Percentiles rank a stretch among this genome's conserved stretches.
phyloP scores from a whole-genome alignment of 2,113 vertebrate genomes.

The Platanista minor region DNA sequence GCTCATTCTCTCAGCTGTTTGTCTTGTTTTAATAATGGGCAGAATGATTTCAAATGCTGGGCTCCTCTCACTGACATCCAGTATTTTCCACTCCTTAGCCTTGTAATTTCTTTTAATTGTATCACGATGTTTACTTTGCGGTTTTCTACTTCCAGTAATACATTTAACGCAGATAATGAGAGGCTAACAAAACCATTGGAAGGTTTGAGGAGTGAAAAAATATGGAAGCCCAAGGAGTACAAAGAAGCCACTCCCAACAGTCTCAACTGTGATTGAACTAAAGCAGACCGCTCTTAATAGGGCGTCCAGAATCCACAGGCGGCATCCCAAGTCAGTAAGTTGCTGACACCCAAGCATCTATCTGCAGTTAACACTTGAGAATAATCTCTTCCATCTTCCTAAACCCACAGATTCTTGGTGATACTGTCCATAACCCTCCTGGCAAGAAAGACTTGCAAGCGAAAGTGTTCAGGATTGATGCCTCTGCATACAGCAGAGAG shows the following conservation, averaged over 20 bases:
- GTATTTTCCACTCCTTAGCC: background rate
- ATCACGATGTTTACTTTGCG: background rate
- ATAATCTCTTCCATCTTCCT: background rate
- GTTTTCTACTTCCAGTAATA: background rate
- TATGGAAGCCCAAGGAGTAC: background rate
- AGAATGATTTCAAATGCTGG: background rate
- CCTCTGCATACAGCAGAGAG: background rate
- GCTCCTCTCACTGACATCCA: background rate
- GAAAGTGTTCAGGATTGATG: background rate
- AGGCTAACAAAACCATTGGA: background rate
- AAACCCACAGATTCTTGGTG: background rate
- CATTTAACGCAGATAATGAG: background rate
- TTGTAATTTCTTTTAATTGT: background rate
- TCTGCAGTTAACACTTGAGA: background rate
- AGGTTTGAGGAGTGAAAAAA: background rate
- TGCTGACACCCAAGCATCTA: background rate
- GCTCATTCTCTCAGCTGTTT: background rate
- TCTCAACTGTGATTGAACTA: background rate
- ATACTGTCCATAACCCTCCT: background rate
- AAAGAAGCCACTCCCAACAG: accelerated
- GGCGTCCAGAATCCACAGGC: background rate
- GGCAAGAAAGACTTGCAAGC: background rate
- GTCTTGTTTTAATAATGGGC: background rate
- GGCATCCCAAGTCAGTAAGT: background rate
- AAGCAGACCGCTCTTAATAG: background rate